Evolutionary conservation across 2,113 vertebrate species (phyloP).

Genomic region (Microtus montanus): DNA sequence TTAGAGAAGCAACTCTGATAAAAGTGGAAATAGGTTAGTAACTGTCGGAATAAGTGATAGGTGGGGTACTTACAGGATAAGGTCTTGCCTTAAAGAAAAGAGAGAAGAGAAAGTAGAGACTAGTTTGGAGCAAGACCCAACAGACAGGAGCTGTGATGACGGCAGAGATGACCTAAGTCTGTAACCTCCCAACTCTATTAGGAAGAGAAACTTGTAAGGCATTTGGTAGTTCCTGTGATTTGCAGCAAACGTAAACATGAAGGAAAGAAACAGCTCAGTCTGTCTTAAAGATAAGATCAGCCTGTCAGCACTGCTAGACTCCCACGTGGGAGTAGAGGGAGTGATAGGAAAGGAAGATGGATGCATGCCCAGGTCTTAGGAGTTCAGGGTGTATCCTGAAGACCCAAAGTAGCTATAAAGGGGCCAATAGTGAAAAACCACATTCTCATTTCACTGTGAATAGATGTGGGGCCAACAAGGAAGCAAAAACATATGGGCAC

Average conservation of each 20-base stretch:
- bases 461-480: background rate
- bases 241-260: constrained; percentile 19
- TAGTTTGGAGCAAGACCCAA: background rate
- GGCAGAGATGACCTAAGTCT: background rate
- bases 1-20: background rate
- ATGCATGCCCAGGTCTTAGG: background rate
- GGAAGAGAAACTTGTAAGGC: constrained; percentile 6
- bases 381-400: background rate
- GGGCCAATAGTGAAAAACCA: background rate
- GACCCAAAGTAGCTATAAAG: background rate
- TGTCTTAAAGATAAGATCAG: background rate
- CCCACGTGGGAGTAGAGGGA: background rate
- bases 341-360: constrained; percentile 5
- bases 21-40: background rate
- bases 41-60: background rate
- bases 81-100: constrained; percentile 28
- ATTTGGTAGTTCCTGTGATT: background rate
- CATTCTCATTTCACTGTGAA: background rate
- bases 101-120: background rate
- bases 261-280: background rate
- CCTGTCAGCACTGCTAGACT: background rate
- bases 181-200: background rate
- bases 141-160: background rate
- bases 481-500: background rate
- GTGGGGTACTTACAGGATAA: background rate